Evolutionary conservation across 2,113 vertebrate genomes (phyloP).

Genomic region (Panthera tigris): DNA sequence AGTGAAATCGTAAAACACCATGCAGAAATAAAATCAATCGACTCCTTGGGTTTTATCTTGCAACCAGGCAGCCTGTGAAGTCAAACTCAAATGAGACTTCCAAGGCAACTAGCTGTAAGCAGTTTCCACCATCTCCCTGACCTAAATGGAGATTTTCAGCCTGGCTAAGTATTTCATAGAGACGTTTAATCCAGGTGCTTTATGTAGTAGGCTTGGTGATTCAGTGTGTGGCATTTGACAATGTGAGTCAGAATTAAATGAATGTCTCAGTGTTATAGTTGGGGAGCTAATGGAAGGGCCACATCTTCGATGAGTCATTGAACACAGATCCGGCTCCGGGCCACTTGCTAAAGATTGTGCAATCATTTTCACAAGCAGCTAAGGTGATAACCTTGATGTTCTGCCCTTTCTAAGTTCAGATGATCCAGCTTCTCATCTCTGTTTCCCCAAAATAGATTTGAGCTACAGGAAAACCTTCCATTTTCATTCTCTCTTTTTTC

Average conservation of each 20-base stretch:
- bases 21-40: slow-evolving; percentile 29
- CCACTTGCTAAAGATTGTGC: slow-evolving; percentile 57
- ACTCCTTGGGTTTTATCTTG: slow-evolving; percentile 14
- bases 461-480: slow-evolving; percentile 42
- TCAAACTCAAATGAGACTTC: slow-evolving; percentile 26
- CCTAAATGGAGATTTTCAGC: slow-evolving; percentile 59
- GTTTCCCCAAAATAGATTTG: slow-evolving; percentile 57
- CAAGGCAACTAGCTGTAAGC: slow-evolving; percentile 54
- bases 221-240: slow-evolving; percentile 74
- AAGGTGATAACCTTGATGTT: slow-evolving; percentile 63
- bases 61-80: slow-evolving; percentile 42
- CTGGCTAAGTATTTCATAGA: slow-evolving; percentile 57
- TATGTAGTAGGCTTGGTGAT: slow-evolving; percentile 64
- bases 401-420: slow-evolving; percentile 65
- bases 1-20: slow-evolving; percentile 42
- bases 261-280: slow-evolving; percentile 52
- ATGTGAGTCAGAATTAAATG: slow-evolving; percentile 71
- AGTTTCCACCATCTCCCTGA: background rate
- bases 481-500: slow-evolving; percentile 16
- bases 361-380: slow-evolving; percentile 60
- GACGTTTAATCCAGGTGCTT: slow-evolving; percentile 58
- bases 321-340: slow-evolving; percentile 36
- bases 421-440: slow-evolving; percentile 54
- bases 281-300: slow-evolving; percentile 63
- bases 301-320: slow-evolving; percentile 69